Conservation (phyloP, 2,888 invertebrate genomes). For the Lycophotia porphyrea region DNA sequence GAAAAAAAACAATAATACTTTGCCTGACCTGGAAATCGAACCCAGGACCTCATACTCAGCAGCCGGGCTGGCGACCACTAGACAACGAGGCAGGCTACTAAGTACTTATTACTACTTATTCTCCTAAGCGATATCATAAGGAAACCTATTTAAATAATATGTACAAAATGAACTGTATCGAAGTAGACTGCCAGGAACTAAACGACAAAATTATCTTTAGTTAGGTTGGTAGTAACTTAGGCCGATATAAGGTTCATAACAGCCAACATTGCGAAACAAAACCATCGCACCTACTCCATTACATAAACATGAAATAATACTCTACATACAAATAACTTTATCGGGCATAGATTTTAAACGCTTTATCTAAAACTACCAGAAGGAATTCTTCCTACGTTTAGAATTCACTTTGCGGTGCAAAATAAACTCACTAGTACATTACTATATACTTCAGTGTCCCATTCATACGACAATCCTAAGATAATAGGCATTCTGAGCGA, state of each 20-base stretch:
- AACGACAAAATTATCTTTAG: slow-evolving; percentile 15
- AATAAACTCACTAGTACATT: slow-evolving; percentile 64
- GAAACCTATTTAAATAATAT: slow-evolving; percentile 14
- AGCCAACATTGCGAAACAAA: slow-evolving; percentile 40
- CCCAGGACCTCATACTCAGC: not conserved
- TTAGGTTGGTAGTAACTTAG: not conserved
- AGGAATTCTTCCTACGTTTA: slow-evolving; percentile 54
- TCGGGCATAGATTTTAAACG: slow-evolving; percentile 62
- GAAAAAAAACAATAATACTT: not conserved
- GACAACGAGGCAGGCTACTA: not conserved
- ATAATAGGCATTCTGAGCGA: slow-evolving; percentile 60
- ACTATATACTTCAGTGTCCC: slow-evolving; percentile 53
- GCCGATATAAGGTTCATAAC: slow-evolving; percentile 16
- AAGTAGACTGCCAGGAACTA: slow-evolving; percentile 1
- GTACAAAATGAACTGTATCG: not conserved
- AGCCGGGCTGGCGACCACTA: too few relatives aligned
- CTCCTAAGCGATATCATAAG: not conserved
- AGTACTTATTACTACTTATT: not conserved
- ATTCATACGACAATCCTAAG: slow-evolving; percentile 61
- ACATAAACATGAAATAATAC: slow-evolving; percentile 56
- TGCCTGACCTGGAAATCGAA: not conserved
- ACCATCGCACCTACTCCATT: slow-evolving; percentile 32
- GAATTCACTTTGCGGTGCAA: slow-evolving; percentile 46
- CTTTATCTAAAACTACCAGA: slow-evolving; percentile 61
- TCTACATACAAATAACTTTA: slow-evolving; percentile 56